Base-by-base conservation (phyloP, 2,888 invertebrate species). In the Lasius platythorax region DNA sequence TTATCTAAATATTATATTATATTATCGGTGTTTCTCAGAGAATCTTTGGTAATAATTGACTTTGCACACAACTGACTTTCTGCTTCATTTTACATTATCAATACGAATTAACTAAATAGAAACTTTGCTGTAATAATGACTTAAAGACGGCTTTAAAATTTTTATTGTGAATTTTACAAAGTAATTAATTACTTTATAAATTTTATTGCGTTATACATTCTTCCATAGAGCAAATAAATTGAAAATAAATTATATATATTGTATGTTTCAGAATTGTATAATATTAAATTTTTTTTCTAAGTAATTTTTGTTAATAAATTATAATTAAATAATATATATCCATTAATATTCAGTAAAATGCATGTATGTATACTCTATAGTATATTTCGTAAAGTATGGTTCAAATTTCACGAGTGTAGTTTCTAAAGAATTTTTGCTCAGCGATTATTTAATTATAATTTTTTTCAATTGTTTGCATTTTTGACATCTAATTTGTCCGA, bases 121-220 rank as follows among this genome's bases (percentile, higher is more conserved):
- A 72, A 15, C 15, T 56, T 37, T 58, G 18, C 28, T 53, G 11
- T n/a, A 56, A 40, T 78, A 56, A 76, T 18, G 18, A 53, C 0
- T 56, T 58, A 40, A 78, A 67, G n/a, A 12, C 12, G 11, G 15
- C 33, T 40, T 67, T 4, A 15, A 78, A 40, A 58, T 11, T 78
- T 78, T 78, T 78, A 68, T 68, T 67, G 40, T 43, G 15, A 56
- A 30, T 9, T 43, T 68, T 67, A 78, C 30, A 58, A 78, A 78
- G 30, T 78, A 78, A 78, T 78, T 18, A n/a, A 37, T 78, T 50
- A 67, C 1, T 53, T n/a, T 78, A 78, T 56, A 68, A 68, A 58
- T 43, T 28, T 30, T 76, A 28, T 40, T n/a, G n/a, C 56, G 4
- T 53, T 30, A 28, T 50, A 78, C 2, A 53, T 53, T 53, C 23